Conservation (phyloP, 2,888 invertebrate species). For the Epinotia nisella region DNA sequence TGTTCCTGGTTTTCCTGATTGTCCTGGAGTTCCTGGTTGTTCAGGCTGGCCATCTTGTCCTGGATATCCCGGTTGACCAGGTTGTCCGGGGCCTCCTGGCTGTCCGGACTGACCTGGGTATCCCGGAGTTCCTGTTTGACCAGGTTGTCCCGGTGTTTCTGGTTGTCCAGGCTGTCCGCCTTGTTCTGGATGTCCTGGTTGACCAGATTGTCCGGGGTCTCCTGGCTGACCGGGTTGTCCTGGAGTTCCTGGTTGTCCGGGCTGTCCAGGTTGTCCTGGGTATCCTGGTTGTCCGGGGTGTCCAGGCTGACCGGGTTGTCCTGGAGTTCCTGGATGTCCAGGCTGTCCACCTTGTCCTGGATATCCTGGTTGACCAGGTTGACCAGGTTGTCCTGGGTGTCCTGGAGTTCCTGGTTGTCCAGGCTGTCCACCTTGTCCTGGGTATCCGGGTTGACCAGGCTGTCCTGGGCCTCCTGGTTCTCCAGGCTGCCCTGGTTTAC, state of each 20-base stretch:
- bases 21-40: constrained; percentile 18
- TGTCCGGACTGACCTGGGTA: neutral
- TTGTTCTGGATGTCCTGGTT: constrained; percentile 47
- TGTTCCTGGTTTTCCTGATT: constrained; percentile 37
- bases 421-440: constrained; percentile 16
- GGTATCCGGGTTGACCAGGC: constrained; percentile 45
- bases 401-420: constrained; percentile 26
- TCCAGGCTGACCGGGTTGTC: constrained; percentile 32
- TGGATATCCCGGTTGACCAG: constrained; percentile 10
- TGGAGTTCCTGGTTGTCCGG: constrained; percentile 48
- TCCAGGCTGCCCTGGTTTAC: constrained; percentile 48
- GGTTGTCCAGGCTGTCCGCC: constrained; percentile 58
- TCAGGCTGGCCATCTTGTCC: constrained; percentile 24
- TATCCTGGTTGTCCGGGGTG: constrained; percentile 29
- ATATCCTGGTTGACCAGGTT: constrained; percentile 50
- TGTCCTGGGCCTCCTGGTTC: constrained; percentile 52
- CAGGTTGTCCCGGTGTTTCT: constrained; percentile 72
- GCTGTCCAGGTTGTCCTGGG: constrained; percentile 47
- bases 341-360: constrained; percentile 25
- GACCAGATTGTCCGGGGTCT: constrained; percentile 51
- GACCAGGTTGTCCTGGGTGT: constrained; percentile 12
- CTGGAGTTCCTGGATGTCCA: constrained; percentile 31
- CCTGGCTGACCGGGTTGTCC: constrained; percentile 51
- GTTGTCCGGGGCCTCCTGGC: constrained; percentile 22
- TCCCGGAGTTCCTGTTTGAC: constrained; percentile 49